Evolutionary conservation across 1,140 invertebrate species (phyloP).

Genomic region (Drosophila biarmipes): DNA sequence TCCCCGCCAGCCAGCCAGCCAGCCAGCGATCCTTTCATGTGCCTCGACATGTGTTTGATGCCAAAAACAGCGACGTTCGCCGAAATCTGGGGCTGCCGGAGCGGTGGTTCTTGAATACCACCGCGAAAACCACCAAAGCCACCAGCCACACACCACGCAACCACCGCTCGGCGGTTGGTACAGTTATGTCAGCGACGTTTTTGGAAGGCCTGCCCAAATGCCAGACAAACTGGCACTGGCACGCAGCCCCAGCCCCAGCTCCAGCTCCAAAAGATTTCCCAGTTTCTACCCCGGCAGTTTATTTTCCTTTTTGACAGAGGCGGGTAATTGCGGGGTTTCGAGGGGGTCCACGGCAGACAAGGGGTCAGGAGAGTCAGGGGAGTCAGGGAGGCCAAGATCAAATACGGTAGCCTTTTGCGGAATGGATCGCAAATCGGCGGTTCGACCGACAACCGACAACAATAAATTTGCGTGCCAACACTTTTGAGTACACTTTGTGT

Average conservation of each 20-base stretch:
- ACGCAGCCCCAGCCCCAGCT: conserved; percentile 49
- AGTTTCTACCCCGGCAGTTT: background rate
- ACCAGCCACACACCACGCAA: conserved; percentile 54
- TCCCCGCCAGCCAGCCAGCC: conserved; percentile 1
- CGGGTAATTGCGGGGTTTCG: conserved; percentile 18
- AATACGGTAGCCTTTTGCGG: conserved; percentile 80
- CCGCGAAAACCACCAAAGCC: background rate
- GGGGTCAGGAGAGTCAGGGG: background rate
- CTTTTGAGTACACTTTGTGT: conserved; percentile 36
- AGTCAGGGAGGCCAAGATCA: conserved; percentile 39
- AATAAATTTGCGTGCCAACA: conserved; percentile 82
- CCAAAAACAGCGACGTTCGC: conserved; percentile 79
- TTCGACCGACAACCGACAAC: conserved; percentile 64
- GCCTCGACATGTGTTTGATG: conserved; percentile 79
- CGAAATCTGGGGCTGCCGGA: conserved; percentile 69
- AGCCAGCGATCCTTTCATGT: conserved; percentile 71
- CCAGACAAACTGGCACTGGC: conserved; percentile 76
- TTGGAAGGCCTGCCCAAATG: conserved; percentile 76
- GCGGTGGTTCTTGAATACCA: conserved; percentile 46
- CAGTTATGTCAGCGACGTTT: conserved; percentile 80
- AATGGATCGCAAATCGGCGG: conserved; percentile 56
- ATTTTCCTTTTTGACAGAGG: conserved; percentile 3
- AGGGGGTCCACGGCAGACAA: background rate
- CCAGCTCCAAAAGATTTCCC: conserved; percentile 36
- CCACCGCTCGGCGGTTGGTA: conserved; percentile 38